These are phyloP conservation scores for Numenius phaeopus DNA, from an alignment of 2,797 vertebrate genomes.

Conservation along the genomic window DNA sequence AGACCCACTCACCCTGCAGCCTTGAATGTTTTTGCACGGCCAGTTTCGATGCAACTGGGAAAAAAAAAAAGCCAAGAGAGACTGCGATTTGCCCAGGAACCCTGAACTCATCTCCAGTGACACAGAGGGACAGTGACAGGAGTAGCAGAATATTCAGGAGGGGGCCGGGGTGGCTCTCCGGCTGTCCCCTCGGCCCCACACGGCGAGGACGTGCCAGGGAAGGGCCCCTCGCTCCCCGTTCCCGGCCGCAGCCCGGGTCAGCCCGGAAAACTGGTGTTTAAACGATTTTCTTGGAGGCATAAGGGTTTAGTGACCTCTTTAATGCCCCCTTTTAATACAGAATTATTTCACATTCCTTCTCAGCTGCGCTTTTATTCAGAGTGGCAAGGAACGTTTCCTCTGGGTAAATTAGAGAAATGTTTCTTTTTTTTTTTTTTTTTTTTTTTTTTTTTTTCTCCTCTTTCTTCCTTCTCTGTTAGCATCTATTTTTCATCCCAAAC, in stretches of 20 bases:
- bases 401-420: slow-evolving; percentile 69
- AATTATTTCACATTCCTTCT: slow-evolving; percentile 64
- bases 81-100: slow-evolving; percentile 23
- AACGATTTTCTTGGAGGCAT: slow-evolving; percentile 67
- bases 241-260: slow-evolving; percentile 3
- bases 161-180: not conserved
- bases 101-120: slow-evolving; percentile 41
- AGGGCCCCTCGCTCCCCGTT: not conserved
- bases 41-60: not conserved
- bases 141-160: not conserved
- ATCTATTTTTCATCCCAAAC: slow-evolving; percentile 43
- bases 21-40: not conserved
- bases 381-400: slow-evolving; percentile 69
- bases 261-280: slow-evolving; percentile 56
- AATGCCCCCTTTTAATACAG: slow-evolving; percentile 71
- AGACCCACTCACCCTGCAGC: not conserved
- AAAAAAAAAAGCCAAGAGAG: not conserved
- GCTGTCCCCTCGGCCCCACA: not conserved
- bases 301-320: slow-evolving; percentile 67
- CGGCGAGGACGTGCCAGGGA: not conserved
- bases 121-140: slow-evolving; percentile 48
- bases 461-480: slow-evolving; percentile 64
- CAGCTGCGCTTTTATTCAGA: slow-evolving; percentile 64
- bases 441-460: not conserved
- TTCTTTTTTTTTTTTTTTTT: not conserved